Evolutionary conservation across 1,140 invertebrate genomes (phyloP).

Genomic region (Rhyacophila brunnea): DNA sequence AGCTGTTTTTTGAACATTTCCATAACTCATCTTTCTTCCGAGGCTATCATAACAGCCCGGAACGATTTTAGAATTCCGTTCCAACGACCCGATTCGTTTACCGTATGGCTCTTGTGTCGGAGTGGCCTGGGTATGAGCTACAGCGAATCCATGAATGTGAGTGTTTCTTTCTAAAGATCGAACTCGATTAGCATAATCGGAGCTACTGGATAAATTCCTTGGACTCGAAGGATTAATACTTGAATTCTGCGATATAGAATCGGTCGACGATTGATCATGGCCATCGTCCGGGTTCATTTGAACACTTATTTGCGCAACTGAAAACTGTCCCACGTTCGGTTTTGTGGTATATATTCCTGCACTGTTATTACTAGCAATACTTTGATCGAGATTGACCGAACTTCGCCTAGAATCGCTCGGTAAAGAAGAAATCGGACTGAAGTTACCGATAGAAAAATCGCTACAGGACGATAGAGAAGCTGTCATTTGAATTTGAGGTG

Average conservation of each 20-base stretch:
- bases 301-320: background rate
- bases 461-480: conserved; percentile 31
- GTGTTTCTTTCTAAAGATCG: conserved; percentile 46
- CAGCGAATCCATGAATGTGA: conserved; percentile 31
- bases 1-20: conserved; percentile 42
- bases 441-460: conserved; percentile 34
- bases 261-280: conserved; percentile 23
- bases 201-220: conserved; percentile 24
- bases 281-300: conserved; percentile 2
- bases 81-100: conserved; percentile 52
- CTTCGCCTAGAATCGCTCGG: conserved; percentile 32
- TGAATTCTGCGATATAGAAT: conserved; percentile 33
- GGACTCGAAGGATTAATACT: conserved; percentile 29
- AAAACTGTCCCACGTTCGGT: conserved; percentile 12
- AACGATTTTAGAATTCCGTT: conserved; percentile 49
- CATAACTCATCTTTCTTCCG: conserved; percentile 39
- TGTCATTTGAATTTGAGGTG: conserved; percentile 34
- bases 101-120: conserved; percentile 27
- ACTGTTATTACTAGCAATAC: conserved; percentile 31
- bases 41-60: conserved; percentile 39
- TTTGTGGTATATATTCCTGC: conserved; percentile 23
- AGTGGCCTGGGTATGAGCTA: conserved; percentile 17
- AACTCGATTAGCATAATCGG: conserved; percentile 43
- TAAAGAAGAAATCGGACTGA: conserved; percentile 34
- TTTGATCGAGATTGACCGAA: conserved; percentile 34